Base-by-base conservation (phyloP, 2,888 invertebrate genomes). In the Ophion obscuratus region DNA sequence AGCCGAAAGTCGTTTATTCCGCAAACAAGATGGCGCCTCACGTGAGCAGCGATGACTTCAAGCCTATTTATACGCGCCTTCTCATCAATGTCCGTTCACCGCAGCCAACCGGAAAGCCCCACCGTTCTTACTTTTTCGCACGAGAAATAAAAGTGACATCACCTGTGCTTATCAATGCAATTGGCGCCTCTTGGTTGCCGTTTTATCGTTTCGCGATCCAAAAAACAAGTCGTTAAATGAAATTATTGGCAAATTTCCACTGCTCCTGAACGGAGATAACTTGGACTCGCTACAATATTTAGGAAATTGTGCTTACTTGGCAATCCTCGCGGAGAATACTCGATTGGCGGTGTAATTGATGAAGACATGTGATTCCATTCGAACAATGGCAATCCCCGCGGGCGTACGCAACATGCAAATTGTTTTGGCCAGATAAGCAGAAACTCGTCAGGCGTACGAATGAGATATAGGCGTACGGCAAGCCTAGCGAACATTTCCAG, bases 381-480 rank as follows among this genome's bases (percentile, higher is more conserved):
- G 62, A 62, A 17, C 53, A 57, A 36, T 36, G 66, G 7, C 57
- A 57, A 57, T 76, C 27, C 75, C 62, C 20, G 31, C 4, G 11
- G n/a, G 17, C 47, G 17, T 27, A n/a, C 47, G 27, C 31, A n/a
- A 64, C 44, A 59, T 70, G 71, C 59, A 67, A 75, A 84, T 80
- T 68, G 68, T 24, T 71, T 77, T 71, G 61, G 75, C 64, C 36
- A 40, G 80, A 84, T 71, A 75, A 66, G 53, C n/a, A 76, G 44
- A 75, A 80, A 71, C 76, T 84, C 68, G 74, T 80, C 61, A 75
- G 57, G 53, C 14, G n/a, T 73, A 71, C 47, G 11, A 70, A 76
- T 70, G 66, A 71, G 40, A 66, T 31, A 20, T 31, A 17, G 31
- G 47, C 47, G 40, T 17, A 17, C 53, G 47, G 11, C 3, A 11